These are phyloP conservation scores for Liodrosophila aerea DNA, from an alignment of 2,888 invertebrate species.

Conservation along the genomic window DNA sequence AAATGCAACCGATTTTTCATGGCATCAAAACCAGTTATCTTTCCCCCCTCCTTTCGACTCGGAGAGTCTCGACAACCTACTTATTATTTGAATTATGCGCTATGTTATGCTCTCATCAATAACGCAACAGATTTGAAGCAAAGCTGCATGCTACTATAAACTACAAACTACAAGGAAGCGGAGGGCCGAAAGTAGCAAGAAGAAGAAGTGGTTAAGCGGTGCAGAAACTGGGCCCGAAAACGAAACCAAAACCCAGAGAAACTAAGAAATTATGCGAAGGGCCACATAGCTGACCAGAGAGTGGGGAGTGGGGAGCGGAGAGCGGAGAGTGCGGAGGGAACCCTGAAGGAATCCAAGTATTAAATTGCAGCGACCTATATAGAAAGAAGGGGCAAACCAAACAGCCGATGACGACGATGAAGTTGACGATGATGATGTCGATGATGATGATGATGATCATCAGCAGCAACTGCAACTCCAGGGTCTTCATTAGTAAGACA, in stretches of 20 bases:
- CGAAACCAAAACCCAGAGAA: conserved; percentile 52
- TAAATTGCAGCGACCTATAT: conserved; percentile 82
- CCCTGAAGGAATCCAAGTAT: conserved; percentile 61
- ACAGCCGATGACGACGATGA: conserved; percentile 6
- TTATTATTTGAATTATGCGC: conserved; percentile 28
- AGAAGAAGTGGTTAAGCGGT: conserved; percentile 51
- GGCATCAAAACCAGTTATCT: conserved; percentile 36
- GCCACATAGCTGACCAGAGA: not conserved
- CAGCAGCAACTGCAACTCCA: conserved; percentile 4
- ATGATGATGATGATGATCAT: conserved; percentile 23
- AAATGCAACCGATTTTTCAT: conserved; percentile 27
- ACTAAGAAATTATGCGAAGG: not conserved
- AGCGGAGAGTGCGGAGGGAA: conserved; percentile 14
- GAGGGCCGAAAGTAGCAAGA: not conserved
- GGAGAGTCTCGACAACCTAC: conserved; percentile 24
- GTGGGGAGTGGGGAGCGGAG: not conserved
- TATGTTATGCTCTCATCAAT: conserved; percentile 21
- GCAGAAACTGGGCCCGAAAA: conserved; percentile 59
- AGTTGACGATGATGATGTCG: conserved; percentile 3
- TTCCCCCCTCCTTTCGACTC: not conserved
- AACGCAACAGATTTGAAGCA: conserved; percentile 43
- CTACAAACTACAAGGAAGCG: not conserved
- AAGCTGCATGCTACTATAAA: conserved; percentile 18
- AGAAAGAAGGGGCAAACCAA: conserved; percentile 46
- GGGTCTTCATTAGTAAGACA: conserved; percentile 16